Evolutionary conservation across 2,888 invertebrate genomes (phyloP), one percentile per base, ranked within the genome.

Genomic region (Lycocerus yunnanus): DNA sequence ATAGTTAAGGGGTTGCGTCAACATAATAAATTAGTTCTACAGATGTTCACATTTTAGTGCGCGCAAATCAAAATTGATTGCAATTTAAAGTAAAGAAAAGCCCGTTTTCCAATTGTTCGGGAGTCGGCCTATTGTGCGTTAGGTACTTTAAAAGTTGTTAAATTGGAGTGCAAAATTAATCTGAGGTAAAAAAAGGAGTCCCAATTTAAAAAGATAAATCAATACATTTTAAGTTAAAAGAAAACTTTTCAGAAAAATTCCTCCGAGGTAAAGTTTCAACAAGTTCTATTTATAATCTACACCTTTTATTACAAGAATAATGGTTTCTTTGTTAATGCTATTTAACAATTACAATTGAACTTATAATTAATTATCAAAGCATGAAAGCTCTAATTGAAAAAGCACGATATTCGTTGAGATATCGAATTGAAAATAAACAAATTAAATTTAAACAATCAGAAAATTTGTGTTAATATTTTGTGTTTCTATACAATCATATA

Each of bases 21-120:
- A 27, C 27, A 68, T 68, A 72, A 72, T 72, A 61, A 60, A 72
- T 72, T 72, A 68, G 72, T 68, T 72, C n/a, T 63, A 72, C 67
- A 67, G 27, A 68, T 67, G 68, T 68, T 20, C 61, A 18, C 20
- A 63, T 63, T 63, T 43, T 43, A 43, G 43, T n/a, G 43, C n/a
- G 43, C n/a, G 43, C 4, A 43, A 43, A 43, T 43, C 43, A 43
- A 43, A 43, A 43, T 43, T 43, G 43, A 43, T 43, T n/a, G 8
- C n/a, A 43, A 43, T n/a, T n/a, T n/a, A 8, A 43, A n/a, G 43
- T 43, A 43, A n/a, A 43, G 6, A n/a, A n/a, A n/a, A 43, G 3
- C n/a, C n/a, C 43, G 43, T 43, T 10, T 43, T 43, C 6, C n/a
- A n/a, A 43, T 43, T 43, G n/a, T n/a, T 43, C n/a, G n/a, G 27